These are phyloP conservation scores for Phylloscopus trochilus DNA, from an alignment of 2,113 vertebrate genomes.

Conservation along the genomic window DNA sequence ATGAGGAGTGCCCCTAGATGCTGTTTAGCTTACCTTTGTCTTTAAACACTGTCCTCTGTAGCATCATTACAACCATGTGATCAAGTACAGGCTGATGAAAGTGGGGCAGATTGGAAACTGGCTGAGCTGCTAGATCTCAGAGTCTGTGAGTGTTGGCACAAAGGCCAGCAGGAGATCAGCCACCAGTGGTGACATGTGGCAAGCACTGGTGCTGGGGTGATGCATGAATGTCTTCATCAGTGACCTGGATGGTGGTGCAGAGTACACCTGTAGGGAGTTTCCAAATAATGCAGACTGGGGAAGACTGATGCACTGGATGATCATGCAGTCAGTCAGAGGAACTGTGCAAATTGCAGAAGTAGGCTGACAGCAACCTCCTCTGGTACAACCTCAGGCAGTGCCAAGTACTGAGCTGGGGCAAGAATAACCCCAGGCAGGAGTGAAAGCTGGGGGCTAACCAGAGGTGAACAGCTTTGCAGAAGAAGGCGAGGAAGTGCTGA, in stretches of 20 bases:
- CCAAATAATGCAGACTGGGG: background rate
- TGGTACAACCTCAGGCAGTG: background rate
- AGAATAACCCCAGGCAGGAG: background rate
- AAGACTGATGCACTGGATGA: background rate
- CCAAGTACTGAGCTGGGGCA: background rate
- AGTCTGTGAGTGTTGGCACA: fast-evolving
- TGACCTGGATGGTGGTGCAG: background rate
- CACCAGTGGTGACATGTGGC: background rate
- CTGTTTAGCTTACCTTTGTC: background rate
- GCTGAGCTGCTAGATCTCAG: background rate
- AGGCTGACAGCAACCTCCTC: background rate
- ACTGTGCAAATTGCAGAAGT: background rate
- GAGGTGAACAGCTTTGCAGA: background rate
- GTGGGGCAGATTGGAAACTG: background rate
- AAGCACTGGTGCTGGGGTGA: background rate
- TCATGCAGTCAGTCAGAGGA: background rate
- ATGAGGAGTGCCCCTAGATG: background rate
- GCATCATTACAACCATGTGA: background rate
- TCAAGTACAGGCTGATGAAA: background rate
- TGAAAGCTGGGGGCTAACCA: fast-evolving
- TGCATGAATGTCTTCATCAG: background rate
- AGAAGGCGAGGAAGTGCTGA: background rate
- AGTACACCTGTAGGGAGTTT: background rate
- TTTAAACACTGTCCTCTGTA: background rate
- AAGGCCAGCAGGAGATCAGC: background rate